Evolutionary conservation across 2,888 invertebrate species (phyloP).

Genomic region (Chloroclysta siterata): DNA sequence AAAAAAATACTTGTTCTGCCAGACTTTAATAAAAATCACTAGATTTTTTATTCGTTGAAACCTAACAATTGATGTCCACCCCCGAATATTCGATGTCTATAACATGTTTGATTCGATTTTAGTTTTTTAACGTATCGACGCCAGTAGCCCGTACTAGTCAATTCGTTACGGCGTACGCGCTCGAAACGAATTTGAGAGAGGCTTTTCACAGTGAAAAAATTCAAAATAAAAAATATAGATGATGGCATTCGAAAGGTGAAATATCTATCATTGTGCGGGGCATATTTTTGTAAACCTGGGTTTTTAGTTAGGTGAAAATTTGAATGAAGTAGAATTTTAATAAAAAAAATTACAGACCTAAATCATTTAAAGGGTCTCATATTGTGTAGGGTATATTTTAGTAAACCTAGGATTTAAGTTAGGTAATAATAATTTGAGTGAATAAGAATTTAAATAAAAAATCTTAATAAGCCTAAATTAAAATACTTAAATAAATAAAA

Average conservation of each 20-base stretch:
- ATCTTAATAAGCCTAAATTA: too few relatives aligned
- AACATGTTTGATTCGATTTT: constrained; percentile 30
- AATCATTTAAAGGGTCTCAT: too few relatives aligned
- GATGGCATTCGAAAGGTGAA: constrained; percentile 1
- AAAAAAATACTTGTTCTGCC: too few relatives aligned
- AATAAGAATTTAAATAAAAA: too few relatives aligned
- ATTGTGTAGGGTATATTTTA: constrained; percentile 13
- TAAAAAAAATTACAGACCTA: too few relatives aligned
- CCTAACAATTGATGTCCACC: constrained; percentile 19
- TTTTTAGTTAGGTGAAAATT: not conserved
- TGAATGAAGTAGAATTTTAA: too few relatives aligned
- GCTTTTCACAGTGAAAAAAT: constrained; percentile 35
- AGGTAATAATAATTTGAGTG: too few relatives aligned
- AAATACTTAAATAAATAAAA: too few relatives aligned
- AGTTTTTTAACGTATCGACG: constrained; percentile 27
- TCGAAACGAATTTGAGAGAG: constrained; percentile 56
- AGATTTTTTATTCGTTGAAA: constrained; percentile 22
- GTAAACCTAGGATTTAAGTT: not conserved
- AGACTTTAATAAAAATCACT: too few relatives aligned
- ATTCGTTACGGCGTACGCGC: constrained; percentile 64
- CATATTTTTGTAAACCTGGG: not conserved
- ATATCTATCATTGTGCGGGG: constrained; percentile 19
- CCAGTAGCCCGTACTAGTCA: constrained; percentile 58
- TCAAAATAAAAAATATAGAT: constrained; percentile 15
- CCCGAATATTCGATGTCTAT: constrained; percentile 12